phyloP scores from a whole-genome alignment of 2,113 vertebrate genomes.

The Larimichthys polyactis region DNA sequence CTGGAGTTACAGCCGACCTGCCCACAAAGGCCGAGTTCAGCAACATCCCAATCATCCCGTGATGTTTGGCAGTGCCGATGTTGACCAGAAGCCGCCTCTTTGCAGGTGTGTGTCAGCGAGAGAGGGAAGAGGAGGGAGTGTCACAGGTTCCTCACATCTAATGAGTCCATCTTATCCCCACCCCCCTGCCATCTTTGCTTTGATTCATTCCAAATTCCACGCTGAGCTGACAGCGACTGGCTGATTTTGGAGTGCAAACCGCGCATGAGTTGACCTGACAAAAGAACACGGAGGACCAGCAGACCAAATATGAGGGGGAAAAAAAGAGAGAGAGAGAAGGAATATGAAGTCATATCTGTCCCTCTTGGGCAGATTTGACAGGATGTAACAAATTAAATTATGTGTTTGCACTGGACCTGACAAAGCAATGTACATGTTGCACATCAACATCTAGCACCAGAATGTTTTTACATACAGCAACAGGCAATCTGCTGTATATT shows the following conservation, averaged over 20 bases:
- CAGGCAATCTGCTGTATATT: not conserved
- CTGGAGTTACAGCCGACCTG: slow-evolving; percentile 41
- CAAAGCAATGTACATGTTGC: slow-evolving; percentile 7
- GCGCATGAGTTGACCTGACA: not conserved
- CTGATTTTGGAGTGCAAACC: not conserved
- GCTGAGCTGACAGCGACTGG: slow-evolving; percentile 2
- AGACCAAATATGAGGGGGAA: not conserved
- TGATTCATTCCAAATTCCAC: slow-evolving; percentile 10
- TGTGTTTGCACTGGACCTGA: not conserved
- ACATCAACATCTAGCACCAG: not conserved
- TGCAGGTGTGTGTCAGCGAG: slow-evolving; percentile 31
- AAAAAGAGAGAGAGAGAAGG: not conserved
- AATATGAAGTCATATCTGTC: not conserved
- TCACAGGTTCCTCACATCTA: slow-evolving; percentile 26
- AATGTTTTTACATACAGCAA: not conserved
- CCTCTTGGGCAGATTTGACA: slow-evolving; percentile 11
- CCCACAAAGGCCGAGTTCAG: slow-evolving; percentile 9
- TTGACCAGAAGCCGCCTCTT: not conserved
- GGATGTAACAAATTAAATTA: not conserved
- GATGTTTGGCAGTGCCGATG: slow-evolving; percentile 30
- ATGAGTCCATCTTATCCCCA: slow-evolving; percentile 16
- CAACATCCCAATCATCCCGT: slow-evolving; percentile 26
- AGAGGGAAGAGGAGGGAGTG: not conserved
- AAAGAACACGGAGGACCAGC: not conserved
- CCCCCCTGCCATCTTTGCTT: slow-evolving; percentile 44